These are phyloP conservation scores for Perizoma affinitatum DNA, from an alignment of 2,888 invertebrate species.

Conservation along the genomic window DNA sequence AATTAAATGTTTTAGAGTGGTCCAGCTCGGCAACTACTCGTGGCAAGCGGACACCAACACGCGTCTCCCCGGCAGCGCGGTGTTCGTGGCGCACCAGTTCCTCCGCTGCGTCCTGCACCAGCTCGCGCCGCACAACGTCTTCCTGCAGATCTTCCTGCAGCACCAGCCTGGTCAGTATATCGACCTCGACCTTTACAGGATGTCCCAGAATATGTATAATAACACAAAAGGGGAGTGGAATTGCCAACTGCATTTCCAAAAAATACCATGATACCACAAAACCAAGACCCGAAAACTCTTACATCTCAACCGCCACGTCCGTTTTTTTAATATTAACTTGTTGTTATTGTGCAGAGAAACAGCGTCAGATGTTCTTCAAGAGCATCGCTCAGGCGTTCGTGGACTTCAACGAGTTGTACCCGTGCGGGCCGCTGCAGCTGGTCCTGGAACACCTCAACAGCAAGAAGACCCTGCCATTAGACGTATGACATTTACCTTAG, in stretches of 20 bases:
- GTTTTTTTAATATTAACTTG: too few species aligned
- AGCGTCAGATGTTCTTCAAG: constrained; percentile 94
- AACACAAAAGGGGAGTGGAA: neutral
- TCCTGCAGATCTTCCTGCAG: constrained; percentile 97
- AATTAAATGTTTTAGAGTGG: constrained; percentile 83
- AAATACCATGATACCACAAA: too few species aligned
- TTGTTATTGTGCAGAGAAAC: constrained; percentile 78
- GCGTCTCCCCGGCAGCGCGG: constrained; percentile 96
- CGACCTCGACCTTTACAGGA: too few species aligned
- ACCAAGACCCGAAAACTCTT: too few species aligned
- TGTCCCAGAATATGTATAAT: too few species aligned
- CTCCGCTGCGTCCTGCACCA: constrained; percentile 98
- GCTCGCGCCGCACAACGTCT: constrained; percentile 97
- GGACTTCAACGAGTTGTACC: constrained; percentile 98
- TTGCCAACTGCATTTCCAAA: too few species aligned
- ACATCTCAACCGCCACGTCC: too few species aligned
- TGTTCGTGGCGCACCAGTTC: constrained; percentile 98
- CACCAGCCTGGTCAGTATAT: constrained; percentile 88
- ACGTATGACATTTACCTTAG: constrained; percentile 54
- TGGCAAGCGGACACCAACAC: constrained; percentile 95
- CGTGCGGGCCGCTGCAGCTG: constrained; percentile 96
- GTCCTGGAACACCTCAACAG: constrained; percentile 88
- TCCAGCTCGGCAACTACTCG: constrained; percentile 91
- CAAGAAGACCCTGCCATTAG: constrained; percentile 76
- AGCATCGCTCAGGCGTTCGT: constrained; percentile 96